A percentile compares a stretch with the other conserved stretches of the same genome.
Conservation (phyloP, 2,888 invertebrate species). For the Pecten maximus region DNA sequence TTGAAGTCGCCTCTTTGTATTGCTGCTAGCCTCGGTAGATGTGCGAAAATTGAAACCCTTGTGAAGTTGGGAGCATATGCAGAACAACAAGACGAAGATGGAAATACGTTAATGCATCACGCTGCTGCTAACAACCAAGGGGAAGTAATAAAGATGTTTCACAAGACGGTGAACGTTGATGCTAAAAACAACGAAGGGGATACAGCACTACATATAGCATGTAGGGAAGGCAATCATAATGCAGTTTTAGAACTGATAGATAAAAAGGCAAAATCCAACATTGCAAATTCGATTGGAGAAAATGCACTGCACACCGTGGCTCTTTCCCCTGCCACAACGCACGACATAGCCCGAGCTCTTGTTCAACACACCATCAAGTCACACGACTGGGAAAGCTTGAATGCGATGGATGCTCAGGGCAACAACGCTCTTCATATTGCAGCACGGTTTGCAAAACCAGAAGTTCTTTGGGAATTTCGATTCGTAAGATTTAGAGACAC, state of each 20-base stretch:
- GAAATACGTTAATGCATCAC: slow-evolving; percentile 78
- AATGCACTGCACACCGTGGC: slow-evolving; percentile 78
- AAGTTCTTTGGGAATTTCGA: slow-evolving; percentile 75
- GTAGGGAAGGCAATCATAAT: slow-evolving; percentile 72
- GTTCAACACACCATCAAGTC: slow-evolving; percentile 79
- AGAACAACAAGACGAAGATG: slow-evolving; percentile 67
- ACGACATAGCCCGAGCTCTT: slow-evolving; percentile 68
- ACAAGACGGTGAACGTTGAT: slow-evolving; percentile 65
- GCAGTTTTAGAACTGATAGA: slow-evolving; percentile 68
- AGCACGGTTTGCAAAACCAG: slow-evolving; percentile 73
- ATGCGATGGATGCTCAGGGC: slow-evolving; percentile 74
- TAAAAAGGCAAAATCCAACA: slow-evolving; percentile 75
- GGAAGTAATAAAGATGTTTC: slow-evolving; percentile 69
- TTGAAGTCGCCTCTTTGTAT: slow-evolving; percentile 61
- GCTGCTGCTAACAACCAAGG: slow-evolving; percentile 75
- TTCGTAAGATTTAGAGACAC: slow-evolving; percentile 73
- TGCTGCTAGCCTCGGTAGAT: slow-evolving; percentile 66
- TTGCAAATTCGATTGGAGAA: slow-evolving; percentile 74
- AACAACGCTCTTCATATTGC: slow-evolving; percentile 80
- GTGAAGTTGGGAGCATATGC: slow-evolving; percentile 72
- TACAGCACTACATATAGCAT: slow-evolving; percentile 80
- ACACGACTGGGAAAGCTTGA: slow-evolving; percentile 79
- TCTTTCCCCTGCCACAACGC: slow-evolving; percentile 64
- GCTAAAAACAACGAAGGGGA: slow-evolving; percentile 74
- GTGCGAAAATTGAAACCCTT: slow-evolving; percentile 73